phyloP scores from a whole-genome alignment of 2,888 invertebrate genomes.

The Prenolepis imparis region DNA sequence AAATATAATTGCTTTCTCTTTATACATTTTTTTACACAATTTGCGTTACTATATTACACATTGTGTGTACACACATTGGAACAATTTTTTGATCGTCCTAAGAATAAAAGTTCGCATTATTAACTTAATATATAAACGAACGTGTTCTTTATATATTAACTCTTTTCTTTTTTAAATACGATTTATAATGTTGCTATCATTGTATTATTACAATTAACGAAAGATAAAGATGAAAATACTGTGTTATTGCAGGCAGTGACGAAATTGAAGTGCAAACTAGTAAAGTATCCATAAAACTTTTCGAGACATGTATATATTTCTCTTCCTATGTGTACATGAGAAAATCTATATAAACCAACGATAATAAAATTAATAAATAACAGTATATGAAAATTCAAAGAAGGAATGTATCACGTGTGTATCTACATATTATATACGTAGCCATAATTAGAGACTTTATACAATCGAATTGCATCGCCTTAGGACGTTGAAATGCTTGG shows the following conservation, averaged over 20 bases:
- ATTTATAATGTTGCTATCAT: constrained; percentile 9
- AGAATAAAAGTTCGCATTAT: constrained; percentile 4
- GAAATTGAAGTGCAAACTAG: constrained; percentile 65
- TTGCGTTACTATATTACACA: constrained; percentile 42
- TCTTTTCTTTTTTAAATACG: constrained; percentile 19
- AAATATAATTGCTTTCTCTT: constrained; percentile 40
- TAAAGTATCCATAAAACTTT: constrained; percentile 51
- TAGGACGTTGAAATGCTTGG: constrained; percentile 38
- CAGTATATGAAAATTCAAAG: constrained; percentile 59
- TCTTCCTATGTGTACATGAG: constrained; percentile 10
- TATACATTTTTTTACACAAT: constrained; percentile 52
- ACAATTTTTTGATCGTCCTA: constrained; percentile 34
- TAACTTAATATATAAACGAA: constrained; percentile 18
- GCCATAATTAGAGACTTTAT: constrained; percentile 12
- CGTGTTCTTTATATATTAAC: constrained; percentile 13
- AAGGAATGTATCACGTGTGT: constrained; percentile 74
- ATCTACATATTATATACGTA: constrained; percentile 39
- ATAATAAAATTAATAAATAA: constrained; percentile 61
- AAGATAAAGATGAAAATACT: constrained; percentile 70
- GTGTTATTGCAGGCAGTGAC: constrained; percentile 77
- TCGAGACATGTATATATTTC: constrained; percentile 11
- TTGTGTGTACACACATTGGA: constrained; percentile 29
- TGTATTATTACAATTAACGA: constrained; percentile 1
- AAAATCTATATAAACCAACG: constrained; percentile 41
- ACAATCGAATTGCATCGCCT: constrained; percentile 34